phyloP scores from a whole-genome alignment of 2,113 vertebrate genomes.

The Colossoma macropomum region DNA sequence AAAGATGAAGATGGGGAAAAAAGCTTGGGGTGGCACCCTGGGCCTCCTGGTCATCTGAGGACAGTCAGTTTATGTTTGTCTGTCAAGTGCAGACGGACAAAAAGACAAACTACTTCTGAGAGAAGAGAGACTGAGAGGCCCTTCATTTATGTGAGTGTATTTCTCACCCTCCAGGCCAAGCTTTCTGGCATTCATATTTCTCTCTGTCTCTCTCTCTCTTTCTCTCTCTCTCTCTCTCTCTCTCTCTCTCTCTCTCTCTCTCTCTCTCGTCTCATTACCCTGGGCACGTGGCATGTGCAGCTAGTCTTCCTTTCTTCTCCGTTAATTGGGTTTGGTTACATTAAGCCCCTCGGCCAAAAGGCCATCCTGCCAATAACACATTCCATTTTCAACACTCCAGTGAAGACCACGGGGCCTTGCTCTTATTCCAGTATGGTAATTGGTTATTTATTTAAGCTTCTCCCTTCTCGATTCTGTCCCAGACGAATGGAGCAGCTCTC shows the following conservation, averaged over 20 bases:
- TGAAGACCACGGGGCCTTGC: slow-evolving; percentile 57
- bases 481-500: slow-evolving; percentile 14
- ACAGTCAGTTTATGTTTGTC: neutral
- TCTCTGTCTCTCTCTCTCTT: slow-evolving; percentile 59
- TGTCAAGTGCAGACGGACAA: slow-evolving; percentile 26
- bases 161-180: slow-evolving; percentile 67
- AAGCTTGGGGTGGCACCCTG: neutral
- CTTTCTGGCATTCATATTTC: slow-evolving; percentile 58
- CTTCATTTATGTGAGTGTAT: slow-evolving; percentile 68
- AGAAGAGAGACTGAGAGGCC: slow-evolving; percentile 27
- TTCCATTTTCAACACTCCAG: slow-evolving; percentile 73
- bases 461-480: slow-evolving; percentile 16
- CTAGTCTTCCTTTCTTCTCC: slow-evolving; percentile 76
- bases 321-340: slow-evolving; percentile 84
- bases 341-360: slow-evolving; percentile 77
- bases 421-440: slow-evolving; percentile 66
- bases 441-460: slow-evolving; percentile 79
- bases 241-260: slow-evolving; percentile 60
- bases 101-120: slow-evolving; percentile 3
- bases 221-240: slow-evolving; percentile 58
- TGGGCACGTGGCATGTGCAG: slow-evolving; percentile 71
- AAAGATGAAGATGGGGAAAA: neutral
- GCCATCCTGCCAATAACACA: slow-evolving; percentile 76
- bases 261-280: slow-evolving; percentile 77
- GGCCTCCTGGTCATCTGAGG: slow-evolving; percentile 19